Conservation (phyloP, 2,113 vertebrate genomes). For the Anthoscopus minutus region DNA sequence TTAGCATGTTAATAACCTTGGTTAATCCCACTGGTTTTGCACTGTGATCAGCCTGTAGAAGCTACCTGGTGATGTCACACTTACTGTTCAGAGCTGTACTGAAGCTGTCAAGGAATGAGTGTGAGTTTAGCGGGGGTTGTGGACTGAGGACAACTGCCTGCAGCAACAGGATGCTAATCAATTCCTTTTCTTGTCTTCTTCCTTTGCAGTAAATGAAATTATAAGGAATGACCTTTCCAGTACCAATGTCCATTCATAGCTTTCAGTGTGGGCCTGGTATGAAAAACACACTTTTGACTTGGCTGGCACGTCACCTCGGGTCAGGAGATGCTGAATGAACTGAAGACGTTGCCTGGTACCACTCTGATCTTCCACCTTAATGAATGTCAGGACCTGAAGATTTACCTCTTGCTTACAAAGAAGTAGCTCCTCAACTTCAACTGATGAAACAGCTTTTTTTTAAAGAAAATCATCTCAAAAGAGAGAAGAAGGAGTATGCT, state of each 20-base stretch:
- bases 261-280: not conserved
- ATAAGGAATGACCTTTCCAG: slow-evolving; percentile 95
- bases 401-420: not conserved
- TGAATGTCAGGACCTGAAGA: slow-evolving; percentile 42
- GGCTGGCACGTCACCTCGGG: not conserved
- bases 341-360: slow-evolving; percentile 22
- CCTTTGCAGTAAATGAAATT: slow-evolving; percentile 93
- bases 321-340: not conserved
- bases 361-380: slow-evolving; percentile 29
- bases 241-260: slow-evolving; percentile 77
- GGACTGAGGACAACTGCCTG: not conserved
- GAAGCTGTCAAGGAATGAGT: not conserved
- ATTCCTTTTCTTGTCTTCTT: slow-evolving; percentile 42
- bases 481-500: not conserved
- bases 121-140: not conserved
- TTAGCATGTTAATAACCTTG: slow-evolving; percentile 17
- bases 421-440: not conserved
- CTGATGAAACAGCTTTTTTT: not conserved
- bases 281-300: not conserved
- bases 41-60: not conserved
- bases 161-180: not conserved
- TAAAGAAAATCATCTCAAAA: slow-evolving; percentile 63
- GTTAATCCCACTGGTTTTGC: slow-evolving; percentile 2
- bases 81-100: not conserved
- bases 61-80: not conserved